A percentile compares a stretch with the other conserved stretches of the same genome.
Evolutionary conservation across 2,888 invertebrate genomes (phyloP).

Genomic region (Apodemia hepburni): DNA sequence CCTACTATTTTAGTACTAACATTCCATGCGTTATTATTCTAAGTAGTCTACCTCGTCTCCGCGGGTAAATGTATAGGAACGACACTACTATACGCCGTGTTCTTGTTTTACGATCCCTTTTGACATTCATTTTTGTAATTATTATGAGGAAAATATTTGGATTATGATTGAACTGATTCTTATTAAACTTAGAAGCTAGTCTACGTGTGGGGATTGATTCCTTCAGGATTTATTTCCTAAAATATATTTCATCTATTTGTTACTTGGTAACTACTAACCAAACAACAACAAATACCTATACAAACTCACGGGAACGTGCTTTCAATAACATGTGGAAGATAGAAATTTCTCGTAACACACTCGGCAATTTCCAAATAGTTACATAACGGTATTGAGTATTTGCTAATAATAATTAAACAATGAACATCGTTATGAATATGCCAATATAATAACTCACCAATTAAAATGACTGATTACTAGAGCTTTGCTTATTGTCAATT

Average conservation of each 20-base stretch:
- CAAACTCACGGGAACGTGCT: conserved; percentile 3
- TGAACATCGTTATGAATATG: neutral
- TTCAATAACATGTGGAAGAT: conserved; percentile 3
- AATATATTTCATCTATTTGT: neutral
- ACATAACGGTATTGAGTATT: neutral
- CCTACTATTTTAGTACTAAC: too few relatives aligned
- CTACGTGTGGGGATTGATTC: too few relatives aligned
- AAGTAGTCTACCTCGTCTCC: too few relatives aligned
- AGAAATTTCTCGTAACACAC: neutral
- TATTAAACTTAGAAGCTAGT: too few relatives aligned
- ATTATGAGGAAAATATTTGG: too few relatives aligned
- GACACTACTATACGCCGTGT: too few relatives aligned
- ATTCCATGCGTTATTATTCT: too few relatives aligned
- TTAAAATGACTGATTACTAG: neutral
- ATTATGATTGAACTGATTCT: too few relatives aligned
- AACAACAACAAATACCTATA: neutral
- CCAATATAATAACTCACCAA: neutral
- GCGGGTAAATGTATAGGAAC: too few relatives aligned
- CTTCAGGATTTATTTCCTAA: neutral
- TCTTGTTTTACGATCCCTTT: too few relatives aligned
- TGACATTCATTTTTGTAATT: too few relatives aligned
- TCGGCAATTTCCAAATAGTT: neutral
- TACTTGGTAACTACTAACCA: neutral
- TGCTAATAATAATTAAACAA: neutral
- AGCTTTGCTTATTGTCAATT: too few relatives aligned